Evolutionary conservation across 2,797 vertebrate species (phyloP).

Genomic region (Chloroceryle inda): DNA sequence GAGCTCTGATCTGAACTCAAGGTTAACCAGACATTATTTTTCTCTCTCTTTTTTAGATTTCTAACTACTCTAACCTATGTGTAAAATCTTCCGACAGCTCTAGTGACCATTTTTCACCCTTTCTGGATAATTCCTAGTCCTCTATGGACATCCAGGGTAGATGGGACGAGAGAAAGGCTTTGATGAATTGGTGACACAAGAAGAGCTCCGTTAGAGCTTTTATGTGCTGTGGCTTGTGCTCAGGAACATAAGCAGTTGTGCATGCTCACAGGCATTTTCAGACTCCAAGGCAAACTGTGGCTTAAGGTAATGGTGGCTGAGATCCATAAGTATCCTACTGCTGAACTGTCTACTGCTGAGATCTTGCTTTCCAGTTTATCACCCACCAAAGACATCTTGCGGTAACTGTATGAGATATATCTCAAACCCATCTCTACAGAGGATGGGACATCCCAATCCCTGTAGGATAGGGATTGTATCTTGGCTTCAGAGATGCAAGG

Average conservation of each 20-base stretch:
- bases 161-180: not conserved
- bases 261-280: not conserved
- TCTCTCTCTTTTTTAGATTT: not conserved
- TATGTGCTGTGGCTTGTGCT: not conserved
- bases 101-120: not conserved
- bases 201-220: not conserved
- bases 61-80: not conserved
- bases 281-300: not conserved
- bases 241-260: not conserved
- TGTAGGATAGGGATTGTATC: not conserved
- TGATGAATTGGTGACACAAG: not conserved
- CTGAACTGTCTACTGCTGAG: not conserved
- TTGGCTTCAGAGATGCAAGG: not conserved
- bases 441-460: not conserved
- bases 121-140: not conserved
- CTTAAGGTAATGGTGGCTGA: not conserved
- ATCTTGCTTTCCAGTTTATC: fast-evolving
- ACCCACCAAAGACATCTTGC: not conserved
- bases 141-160: not conserved
- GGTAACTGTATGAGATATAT: not conserved
- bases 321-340: not conserved
- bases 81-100: not conserved
- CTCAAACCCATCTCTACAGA: not conserved
- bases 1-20: not conserved
- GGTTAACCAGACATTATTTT: not conserved